Base-by-base conservation (phyloP, 1,140 invertebrate species). In the Atta colombica region DNA sequence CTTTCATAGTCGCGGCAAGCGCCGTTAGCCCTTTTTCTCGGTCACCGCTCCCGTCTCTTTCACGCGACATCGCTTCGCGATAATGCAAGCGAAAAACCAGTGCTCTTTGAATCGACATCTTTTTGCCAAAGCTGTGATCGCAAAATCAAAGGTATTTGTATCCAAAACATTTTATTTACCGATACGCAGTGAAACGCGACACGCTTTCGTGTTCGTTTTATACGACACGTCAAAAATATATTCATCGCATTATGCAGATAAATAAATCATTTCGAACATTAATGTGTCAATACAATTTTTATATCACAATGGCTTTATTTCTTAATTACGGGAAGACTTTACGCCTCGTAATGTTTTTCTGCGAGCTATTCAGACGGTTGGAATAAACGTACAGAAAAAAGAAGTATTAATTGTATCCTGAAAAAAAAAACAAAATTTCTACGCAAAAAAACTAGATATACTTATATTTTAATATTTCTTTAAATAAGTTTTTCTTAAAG, bases 1-100 rank as follows among this genome's bases (percentile, higher is more conserved):
- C 63, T 86, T 60, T 81, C 77, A 81, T 69, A 69, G 51, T 80
- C 65, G 61, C 18, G 53, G 72, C 68, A 16, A 81, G 35, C 61
- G 49, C 49, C 78, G 74, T 75, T 81, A 89, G 74, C 85, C 53
- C 55, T 86, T 87, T 85, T 88, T 88, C 84, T 82, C 87, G 74
- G 66, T 81, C 72, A 63, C 25, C 69, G 53, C 87, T 78, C 74
- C 60, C 63, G 86, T 72, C 86, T 66, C 80, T 90, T 90, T 72
- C 49, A 61, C 78, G 66, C 77, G 75, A 51, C 80, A 58, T 80
- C 75, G 53, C 51, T 68, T 53, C 63, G 51, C 63, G 80, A 84
- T 84, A 84, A 84, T 60, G 69, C 80, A 18, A 75, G 80, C 68
- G 66, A 82, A 51, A 84, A 84, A 74, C 69, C 69, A 75, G 55